Evolutionary conservation across 2,797 vertebrate species (phyloP).

Genomic region (Cossypha niveicapilla): DNA sequence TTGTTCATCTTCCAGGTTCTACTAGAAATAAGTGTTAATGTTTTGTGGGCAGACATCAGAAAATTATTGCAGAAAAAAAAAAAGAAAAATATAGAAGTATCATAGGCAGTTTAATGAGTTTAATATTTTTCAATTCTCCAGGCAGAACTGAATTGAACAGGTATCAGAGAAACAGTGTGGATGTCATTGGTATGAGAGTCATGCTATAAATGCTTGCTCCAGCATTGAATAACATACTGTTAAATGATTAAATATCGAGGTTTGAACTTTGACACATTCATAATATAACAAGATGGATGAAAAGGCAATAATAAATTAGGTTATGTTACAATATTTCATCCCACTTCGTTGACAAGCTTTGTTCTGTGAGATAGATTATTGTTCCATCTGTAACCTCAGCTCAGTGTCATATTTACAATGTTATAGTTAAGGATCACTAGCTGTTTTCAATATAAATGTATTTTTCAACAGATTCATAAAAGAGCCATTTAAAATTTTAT

Average conservation of each 20-base stretch:
- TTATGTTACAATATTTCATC: constrained; percentile 82
- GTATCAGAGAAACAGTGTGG: constrained; percentile 12
- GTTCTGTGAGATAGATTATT: constrained; percentile 61
- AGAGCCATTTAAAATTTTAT: constrained; percentile 49
- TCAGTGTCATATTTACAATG: constrained; percentile 58
- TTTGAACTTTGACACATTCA: constrained; percentile 86
- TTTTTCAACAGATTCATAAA: constrained; percentile 61
- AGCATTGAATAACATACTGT: constrained; percentile 58
- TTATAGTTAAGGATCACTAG: constrained; percentile 56
- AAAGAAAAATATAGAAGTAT: background rate
- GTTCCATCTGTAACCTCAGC: constrained; percentile 64
- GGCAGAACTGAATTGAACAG: background rate
- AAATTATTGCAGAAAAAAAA: background rate
- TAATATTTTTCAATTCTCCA: background rate
- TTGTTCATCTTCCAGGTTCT: background rate
- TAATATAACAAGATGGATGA: constrained; percentile 92
- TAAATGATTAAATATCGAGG: constrained; percentile 87
- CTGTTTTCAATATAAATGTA: constrained; percentile 58
- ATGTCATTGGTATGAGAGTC: constrained; percentile 21
- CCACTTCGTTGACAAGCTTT: constrained; percentile 64
- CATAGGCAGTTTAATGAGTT: background rate
- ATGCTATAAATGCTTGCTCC: constrained; percentile 5
- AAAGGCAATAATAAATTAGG: constrained; percentile 86
- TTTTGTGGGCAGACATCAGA: background rate
- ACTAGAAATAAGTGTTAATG: background rate